Evolutionary conservation across 2,888 invertebrate genomes (phyloP).

Genomic region (Parnassius orleans): DNA sequence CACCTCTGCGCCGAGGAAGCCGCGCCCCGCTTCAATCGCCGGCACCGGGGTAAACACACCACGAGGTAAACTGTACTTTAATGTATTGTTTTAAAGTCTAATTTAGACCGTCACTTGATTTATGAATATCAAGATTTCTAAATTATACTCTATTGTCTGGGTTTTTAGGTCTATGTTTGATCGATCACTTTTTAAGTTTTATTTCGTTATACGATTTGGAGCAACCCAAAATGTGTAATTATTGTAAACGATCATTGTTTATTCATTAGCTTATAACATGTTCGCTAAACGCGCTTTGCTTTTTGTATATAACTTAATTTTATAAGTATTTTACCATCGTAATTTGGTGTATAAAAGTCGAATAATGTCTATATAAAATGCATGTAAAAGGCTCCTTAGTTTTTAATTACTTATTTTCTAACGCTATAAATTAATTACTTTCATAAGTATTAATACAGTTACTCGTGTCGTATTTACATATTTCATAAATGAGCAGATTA

Average conservation of each 20-base stretch:
- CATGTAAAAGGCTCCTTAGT: not conserved
- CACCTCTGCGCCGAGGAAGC: constrained; percentile 85
- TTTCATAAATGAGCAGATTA: too few species aligned
- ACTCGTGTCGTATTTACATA: too few species aligned
- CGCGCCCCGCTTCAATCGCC: constrained; percentile 90
- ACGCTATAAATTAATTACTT: too few species aligned
- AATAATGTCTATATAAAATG: not conserved
- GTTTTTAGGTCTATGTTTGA: not conserved
- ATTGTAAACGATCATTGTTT: not conserved
- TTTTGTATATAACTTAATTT: constrained; percentile 17
- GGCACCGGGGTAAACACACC: constrained; percentile 89
- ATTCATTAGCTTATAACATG: constrained; percentile 8
- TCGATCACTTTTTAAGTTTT: not conserved
- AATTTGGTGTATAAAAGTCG: not conserved
- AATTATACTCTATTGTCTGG: too few species aligned
- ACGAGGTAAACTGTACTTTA: constrained; percentile 48
- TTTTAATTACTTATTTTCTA: too few species aligned
- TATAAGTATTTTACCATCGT: not conserved
- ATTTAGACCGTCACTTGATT: too few species aligned
- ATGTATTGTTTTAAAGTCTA: not conserved
- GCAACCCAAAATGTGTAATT: not conserved
- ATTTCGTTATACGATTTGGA: not conserved
- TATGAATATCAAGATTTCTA: constrained; percentile 5
- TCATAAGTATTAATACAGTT: too few species aligned
- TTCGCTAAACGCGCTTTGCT: constrained; percentile 20